Evolutionary conservation across 92 coral and sea anemone species (phyloP), one percentile per base, ranked within the genome.

Genomic region (Phenganax marumi): DNA sequence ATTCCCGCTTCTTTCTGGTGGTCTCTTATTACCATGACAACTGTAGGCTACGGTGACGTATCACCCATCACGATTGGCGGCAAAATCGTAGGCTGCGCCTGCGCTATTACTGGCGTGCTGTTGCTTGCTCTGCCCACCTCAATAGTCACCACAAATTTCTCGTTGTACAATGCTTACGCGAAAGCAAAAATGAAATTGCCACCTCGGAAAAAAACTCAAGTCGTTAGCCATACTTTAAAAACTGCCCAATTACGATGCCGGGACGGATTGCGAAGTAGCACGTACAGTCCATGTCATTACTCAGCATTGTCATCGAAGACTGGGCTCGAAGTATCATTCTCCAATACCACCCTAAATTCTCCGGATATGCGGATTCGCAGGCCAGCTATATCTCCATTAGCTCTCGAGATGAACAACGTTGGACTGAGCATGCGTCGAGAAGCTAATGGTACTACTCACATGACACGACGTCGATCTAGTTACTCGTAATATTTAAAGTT

Each of bases 1-100:
- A 93, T 95, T 0, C 98, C 98, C 17, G 88, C 89, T 8, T 92
- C 93, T 60, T 92, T 95, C 91, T 95, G 98, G 98, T 95, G 98
- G 98, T 93, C 98, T 10, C 91, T 95, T 25, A 92, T 95, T 84
- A 95, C 98, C 75, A 95, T 95, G 98, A 95, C 98, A 85, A 95
- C 98, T 87, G 98, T 95, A 0, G 95, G 95, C 21, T 91, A 91
- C 73, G 95, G 95, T 81, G 95, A 91, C 89, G 95, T 86, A 88
- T 80, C 92, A 23, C 95, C 95, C 16, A 70, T 56, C 79, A 83
- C 95, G 26, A 83, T 91, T 89, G 81, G 88, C 75, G 95, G 95
- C n/a, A 87, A 90, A 52, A 61, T 91, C 24, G 86, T 91, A 12
- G 91, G 95, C 47, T 88, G 95, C 73, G 84, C 84, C 21, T 91